These are phyloP conservation scores for Cottus gobio DNA, from an alignment of 2,113 vertebrate species.

Conservation along the genomic window DNA sequence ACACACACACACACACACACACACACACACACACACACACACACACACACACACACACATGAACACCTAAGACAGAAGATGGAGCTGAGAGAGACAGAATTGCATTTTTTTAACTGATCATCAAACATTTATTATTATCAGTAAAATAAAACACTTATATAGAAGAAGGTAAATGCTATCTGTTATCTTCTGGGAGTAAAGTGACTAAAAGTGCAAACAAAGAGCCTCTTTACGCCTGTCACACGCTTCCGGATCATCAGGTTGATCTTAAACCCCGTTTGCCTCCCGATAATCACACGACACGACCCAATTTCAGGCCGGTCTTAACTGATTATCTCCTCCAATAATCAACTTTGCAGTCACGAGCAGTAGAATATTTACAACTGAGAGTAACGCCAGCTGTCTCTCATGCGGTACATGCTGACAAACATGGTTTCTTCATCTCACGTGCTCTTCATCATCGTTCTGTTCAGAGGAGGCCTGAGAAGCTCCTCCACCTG, in stretches of 20 bases:
- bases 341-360: constrained; percentile 31
- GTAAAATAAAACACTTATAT: background rate
- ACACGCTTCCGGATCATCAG: constrained; percentile 21
- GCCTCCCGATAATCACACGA: constrained; percentile 26
- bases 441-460: background rate
- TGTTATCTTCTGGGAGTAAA: background rate
- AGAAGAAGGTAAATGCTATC: background rate
- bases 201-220: constrained; percentile 14
- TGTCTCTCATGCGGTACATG: background rate
- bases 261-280: constrained; percentile 31
- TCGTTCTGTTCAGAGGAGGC: background rate
- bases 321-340: constrained; percentile 49
- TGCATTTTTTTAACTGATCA: background rate
- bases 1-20: constrained; percentile 1
- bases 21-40: constrained; percentile 13
- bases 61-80: background rate
- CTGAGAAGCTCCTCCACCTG: background rate
- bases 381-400: background rate
- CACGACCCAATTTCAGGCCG: background rate
- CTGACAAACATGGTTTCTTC: background rate
- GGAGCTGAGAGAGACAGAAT: background rate
- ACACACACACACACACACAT: constrained; percentile 14
- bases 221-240: background rate
- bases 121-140: background rate
- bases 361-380: constrained; percentile 1